Conservation (phyloP, 2,113 vertebrate genomes). For the Gopherus flavomarginatus region DNA sequence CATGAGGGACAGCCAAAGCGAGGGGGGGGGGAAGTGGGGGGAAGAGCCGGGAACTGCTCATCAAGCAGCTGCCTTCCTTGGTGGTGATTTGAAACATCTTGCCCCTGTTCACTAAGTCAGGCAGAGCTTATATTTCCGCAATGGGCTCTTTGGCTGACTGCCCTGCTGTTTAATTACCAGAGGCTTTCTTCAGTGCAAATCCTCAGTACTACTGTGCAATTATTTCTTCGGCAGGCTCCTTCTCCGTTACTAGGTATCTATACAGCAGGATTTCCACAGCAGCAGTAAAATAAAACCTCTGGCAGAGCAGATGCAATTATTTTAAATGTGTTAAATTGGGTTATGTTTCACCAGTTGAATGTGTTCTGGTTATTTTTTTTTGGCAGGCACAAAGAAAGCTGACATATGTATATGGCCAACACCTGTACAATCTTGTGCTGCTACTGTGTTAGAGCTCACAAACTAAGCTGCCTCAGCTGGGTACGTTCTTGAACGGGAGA, state of each 20-base stretch:
- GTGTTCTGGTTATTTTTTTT: background rate
- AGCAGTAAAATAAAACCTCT: background rate
- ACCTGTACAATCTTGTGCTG: background rate
- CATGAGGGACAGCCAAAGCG: background rate
- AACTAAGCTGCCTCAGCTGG: background rate
- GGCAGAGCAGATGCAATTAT: background rate
- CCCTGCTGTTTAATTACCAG: constrained; percentile 31
- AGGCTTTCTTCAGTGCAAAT: background rate
- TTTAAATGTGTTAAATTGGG: background rate
- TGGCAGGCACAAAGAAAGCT: background rate
- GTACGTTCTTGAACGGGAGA: background rate
- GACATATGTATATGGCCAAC: background rate
- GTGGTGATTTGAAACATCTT: background rate
- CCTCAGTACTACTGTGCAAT: constrained; percentile 16
- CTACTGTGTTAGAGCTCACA: background rate
- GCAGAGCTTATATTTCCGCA: constrained; percentile 28
- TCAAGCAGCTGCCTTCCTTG: background rate
- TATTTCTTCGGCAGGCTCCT: constrained; percentile 33
- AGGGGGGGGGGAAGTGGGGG: background rate
- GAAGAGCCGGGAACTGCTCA: background rate
- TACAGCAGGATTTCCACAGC: constrained; percentile 32
- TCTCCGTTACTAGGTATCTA: background rate
- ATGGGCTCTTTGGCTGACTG: constrained; percentile 7
- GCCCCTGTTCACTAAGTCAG: background rate
- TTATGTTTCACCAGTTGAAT: background rate